Evolutionary conservation across 2,797 vertebrate species (phyloP).

Genomic region (Myotis daubentonii): DNA sequence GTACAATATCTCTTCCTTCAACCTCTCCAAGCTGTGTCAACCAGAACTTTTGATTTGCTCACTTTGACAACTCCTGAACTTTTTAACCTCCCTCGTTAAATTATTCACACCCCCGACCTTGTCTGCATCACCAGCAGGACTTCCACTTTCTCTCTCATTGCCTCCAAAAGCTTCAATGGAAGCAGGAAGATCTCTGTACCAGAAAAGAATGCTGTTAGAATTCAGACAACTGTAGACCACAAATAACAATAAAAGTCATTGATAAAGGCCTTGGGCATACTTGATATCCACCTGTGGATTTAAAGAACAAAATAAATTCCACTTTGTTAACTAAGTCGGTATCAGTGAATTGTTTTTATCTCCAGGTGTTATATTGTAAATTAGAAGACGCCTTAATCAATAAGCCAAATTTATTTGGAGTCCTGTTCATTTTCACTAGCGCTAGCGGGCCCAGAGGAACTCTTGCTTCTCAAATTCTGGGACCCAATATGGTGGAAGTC

Average conservation of each 20-base stretch:
- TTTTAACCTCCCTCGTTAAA: neutral
- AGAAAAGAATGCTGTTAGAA: neutral
- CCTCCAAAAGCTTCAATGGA: neutral
- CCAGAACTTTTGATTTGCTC: neutral
- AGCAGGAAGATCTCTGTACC: neutral
- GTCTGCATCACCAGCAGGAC: neutral
- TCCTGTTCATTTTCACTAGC: too few species aligned
- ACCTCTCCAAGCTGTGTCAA: neutral
- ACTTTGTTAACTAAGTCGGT: neutral
- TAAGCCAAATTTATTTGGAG: too few species aligned
- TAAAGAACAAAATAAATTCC: neutral
- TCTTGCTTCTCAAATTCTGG: too few species aligned
- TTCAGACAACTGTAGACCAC: neutral
- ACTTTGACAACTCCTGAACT: neutral
- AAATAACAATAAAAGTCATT: slow-evolving; percentile 31
- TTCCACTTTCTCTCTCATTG: neutral
- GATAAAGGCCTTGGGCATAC: neutral
- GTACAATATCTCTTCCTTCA: neutral
- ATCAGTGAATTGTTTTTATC: neutral
- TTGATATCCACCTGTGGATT: neutral
- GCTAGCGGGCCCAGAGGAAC: too few species aligned
- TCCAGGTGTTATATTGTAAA: too few species aligned
- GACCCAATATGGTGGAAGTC: too few species aligned
- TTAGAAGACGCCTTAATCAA: too few species aligned
- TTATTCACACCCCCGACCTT: neutral